Percentiles rank a stretch among this genome's conserved stretches.
phyloP scores from a whole-genome alignment of 2,888 invertebrate genomes.

The Reticulitermes lucifugus region DNA sequence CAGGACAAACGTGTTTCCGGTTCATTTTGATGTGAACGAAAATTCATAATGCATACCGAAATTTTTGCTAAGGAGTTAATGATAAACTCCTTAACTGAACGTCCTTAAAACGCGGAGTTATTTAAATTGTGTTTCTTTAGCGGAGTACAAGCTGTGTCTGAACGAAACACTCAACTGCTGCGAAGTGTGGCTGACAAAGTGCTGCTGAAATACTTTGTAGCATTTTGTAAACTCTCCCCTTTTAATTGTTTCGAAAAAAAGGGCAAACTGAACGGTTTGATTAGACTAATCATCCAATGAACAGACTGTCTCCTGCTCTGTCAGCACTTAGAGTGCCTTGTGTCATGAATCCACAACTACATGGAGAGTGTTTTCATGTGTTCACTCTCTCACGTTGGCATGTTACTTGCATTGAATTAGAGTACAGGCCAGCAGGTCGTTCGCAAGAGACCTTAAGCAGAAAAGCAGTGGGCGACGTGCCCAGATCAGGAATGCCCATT shows the following conservation, averaged over 20 bases:
- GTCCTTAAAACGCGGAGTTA: no score
- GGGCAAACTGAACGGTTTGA: neutral
- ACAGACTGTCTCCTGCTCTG: no score
- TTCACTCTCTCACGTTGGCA: neutral
- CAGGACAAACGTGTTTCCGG: no score
- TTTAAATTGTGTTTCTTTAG: no score
- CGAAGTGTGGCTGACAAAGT: no score
- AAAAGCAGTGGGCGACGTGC: neutral
- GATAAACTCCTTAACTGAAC: no score
- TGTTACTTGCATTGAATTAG: neutral
- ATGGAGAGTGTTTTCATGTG: constrained; percentile 9
- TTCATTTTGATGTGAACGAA: no score
- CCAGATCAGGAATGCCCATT: constrained; percentile 28
- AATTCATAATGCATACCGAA: no score
- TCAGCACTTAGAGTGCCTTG: neutral
- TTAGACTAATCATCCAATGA: neutral
- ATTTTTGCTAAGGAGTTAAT: no score
- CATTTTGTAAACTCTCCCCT: neutral
- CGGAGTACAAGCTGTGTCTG: no score
- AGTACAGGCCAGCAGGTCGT: neutral
- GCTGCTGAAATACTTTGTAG: neutral
- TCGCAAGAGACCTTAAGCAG: neutral
- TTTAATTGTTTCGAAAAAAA: neutral
- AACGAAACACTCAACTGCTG: neutral
- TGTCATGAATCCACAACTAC: constrained; percentile 15